Conservation (phyloP, 2,113 vertebrate genomes). For the Tetrax tetrax region DNA sequence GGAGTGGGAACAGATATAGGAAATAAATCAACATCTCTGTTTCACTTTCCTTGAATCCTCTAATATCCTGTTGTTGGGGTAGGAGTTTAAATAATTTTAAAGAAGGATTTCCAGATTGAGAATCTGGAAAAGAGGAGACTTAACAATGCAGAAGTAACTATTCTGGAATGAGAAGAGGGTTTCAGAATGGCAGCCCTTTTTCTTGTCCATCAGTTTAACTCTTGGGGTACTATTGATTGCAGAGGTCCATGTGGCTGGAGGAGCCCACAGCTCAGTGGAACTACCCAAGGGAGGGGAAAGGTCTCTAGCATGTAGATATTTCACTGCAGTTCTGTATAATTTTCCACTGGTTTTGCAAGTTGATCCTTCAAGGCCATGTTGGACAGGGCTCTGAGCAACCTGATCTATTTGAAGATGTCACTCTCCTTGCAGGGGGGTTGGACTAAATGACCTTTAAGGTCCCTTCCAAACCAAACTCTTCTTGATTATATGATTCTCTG, state of each 20-base stretch:
- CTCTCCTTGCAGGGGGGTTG: too few species aligned
- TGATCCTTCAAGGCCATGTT: not conserved
- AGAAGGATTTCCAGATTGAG: not conserved
- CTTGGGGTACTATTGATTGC: not conserved
- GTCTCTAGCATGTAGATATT: not conserved
- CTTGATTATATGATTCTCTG: not conserved
- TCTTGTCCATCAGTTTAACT: not conserved
- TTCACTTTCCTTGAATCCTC: not conserved
- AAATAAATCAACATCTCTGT: not conserved
- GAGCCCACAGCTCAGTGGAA: not conserved
- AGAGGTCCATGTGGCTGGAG: not conserved
- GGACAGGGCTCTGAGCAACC: too few species aligned
- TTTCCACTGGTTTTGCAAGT: not conserved
- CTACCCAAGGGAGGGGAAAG: not conserved
- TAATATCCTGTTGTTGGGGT: not conserved
- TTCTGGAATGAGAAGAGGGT: not conserved
- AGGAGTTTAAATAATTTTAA: not conserved
- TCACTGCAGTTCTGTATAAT: not conserved
- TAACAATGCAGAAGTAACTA: not conserved
- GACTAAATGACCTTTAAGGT: too few species aligned
- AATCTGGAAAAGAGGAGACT: not conserved
- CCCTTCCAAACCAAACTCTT: too few species aligned
- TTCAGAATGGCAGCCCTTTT: not conserved
- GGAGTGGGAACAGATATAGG: not conserved
- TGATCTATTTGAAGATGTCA: too few species aligned